Percentiles rank a stretch among this genome's conserved stretches.
Evolutionary conservation across 2,888 invertebrate species (phyloP).

Genomic region (Cryptocephalus primarius): DNA sequence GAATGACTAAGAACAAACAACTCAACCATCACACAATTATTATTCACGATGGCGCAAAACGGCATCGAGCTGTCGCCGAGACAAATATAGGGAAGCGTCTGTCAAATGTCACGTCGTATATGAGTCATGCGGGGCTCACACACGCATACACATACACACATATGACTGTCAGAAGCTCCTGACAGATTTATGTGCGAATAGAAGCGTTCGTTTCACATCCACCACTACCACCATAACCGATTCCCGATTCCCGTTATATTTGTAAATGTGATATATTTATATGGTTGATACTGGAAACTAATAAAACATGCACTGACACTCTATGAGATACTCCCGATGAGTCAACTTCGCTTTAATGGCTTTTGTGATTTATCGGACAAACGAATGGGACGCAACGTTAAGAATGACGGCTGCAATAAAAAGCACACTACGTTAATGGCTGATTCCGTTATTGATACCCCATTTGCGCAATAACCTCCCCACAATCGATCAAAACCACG

Average conservation of each 20-base stretch:
- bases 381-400: slow-evolving; percentile 6
- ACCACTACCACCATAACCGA: slow-evolving; percentile 2
- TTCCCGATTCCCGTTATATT: slow-evolving; percentile 13
- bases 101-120: slow-evolving; percentile 14
- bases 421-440: too few relatives aligned
- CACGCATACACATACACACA: slow-evolving; percentile 6
- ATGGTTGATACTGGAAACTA: slow-evolving; percentile 16
- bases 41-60: too few relatives aligned
- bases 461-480: too few relatives aligned
- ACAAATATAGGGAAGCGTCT: slow-evolving; percentile 3
- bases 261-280: slow-evolving; percentile 11
- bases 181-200: slow-evolving; percentile 17
- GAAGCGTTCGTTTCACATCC: slow-evolving; percentile 10
- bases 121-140: slow-evolving; percentile 2
- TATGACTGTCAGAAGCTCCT: slow-evolving; percentile 8
- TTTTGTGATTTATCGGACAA: slow-evolving; percentile 12
- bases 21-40: too few relatives aligned
- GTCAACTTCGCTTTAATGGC: slow-evolving; percentile 18
- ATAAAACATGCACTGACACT: slow-evolving; percentile 22
- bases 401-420: background rate
- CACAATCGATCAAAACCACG: too few relatives aligned
- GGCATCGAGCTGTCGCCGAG: too few relatives aligned
- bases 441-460: too few relatives aligned
- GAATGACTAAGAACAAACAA: too few relatives aligned
- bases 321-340: slow-evolving; percentile 21